Conservation (phyloP, 1,140 invertebrate species). For the Diorhabda elongata region DNA sequence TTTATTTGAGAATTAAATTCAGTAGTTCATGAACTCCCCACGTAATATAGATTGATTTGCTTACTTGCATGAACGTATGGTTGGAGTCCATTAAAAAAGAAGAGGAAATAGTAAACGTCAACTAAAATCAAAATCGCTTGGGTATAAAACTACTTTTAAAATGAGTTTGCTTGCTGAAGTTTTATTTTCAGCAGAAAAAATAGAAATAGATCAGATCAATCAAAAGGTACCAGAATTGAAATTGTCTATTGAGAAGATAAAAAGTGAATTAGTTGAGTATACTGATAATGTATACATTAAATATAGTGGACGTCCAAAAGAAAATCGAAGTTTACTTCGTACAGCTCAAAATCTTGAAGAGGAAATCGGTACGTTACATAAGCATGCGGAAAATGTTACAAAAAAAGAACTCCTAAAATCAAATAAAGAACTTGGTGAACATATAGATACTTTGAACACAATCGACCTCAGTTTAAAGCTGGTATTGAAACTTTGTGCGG, state of each 20-base stretch:
- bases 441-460: constrained; percentile 52
- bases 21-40: too few species aligned
- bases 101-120: too few species aligned
- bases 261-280: constrained; percentile 53
- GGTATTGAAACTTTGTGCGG: constrained; percentile 50
- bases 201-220: constrained; percentile 43
- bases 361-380: constrained; percentile 51
- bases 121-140: too few species aligned
- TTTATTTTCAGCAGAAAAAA: constrained; percentile 35
- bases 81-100: too few species aligned
- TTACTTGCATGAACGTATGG: too few species aligned
- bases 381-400: constrained; percentile 54
- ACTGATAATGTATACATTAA: constrained; percentile 55
- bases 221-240: constrained; percentile 54
- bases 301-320: constrained; percentile 50
- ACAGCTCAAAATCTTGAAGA: constrained; percentile 44
- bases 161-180: constrained; percentile 38
- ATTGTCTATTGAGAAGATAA: constrained; percentile 54
- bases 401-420: constrained; percentile 54
- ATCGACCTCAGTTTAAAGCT: constrained; percentile 52
- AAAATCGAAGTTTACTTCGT: constrained; percentile 50
- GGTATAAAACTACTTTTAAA: constrained; percentile 2
- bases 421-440: constrained; percentile 52
- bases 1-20: too few species aligned
- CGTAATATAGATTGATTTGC: too few species aligned